Percentiles rank a stretch among this genome's conserved stretches.
Conservation (phyloP, 1,140 invertebrate genomes). For the Drosophila albomicans region DNA sequence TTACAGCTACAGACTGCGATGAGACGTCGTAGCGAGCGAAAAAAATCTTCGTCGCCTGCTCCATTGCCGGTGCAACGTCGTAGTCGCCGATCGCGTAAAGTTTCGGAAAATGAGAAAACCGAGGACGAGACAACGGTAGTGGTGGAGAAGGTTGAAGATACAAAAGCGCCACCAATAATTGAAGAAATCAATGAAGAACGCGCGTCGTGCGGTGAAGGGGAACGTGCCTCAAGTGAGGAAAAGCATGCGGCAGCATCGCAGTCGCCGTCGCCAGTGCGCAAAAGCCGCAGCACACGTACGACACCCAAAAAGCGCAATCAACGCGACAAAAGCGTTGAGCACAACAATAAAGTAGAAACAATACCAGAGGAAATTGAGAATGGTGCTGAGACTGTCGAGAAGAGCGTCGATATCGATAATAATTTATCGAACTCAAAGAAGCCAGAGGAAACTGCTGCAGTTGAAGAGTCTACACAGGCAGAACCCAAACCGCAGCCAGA, state of each 20-base stretch:
- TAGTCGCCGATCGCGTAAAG: conserved; percentile 68
- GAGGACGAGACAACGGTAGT: conserved; percentile 52
- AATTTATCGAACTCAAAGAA: conserved; percentile 28
- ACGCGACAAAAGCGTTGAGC: conserved; percentile 51
- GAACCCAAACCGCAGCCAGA: conserved; percentile 24
- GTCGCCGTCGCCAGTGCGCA: conserved; percentile 61
- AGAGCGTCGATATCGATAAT: conserved; percentile 46
- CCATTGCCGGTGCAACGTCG: conserved; percentile 66
- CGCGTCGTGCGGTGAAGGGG: neutral
- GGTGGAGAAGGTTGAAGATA: conserved; percentile 54
- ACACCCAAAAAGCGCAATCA: conserved; percentile 69
- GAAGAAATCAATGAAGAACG: conserved; percentile 61
- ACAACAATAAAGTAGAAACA: conserved; percentile 59
- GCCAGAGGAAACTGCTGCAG: too few species aligned
- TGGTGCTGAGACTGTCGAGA: conserved; percentile 35
- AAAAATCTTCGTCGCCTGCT: conserved; percentile 78
- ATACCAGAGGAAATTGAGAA: conserved; percentile 73
- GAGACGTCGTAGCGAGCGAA: conserved; percentile 81
- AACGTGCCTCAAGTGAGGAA: conserved; percentile 68
- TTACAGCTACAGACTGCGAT: conserved; percentile 50
- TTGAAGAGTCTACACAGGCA: conserved; percentile 5
- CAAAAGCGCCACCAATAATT: conserved; percentile 24
- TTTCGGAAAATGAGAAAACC: conserved; percentile 65
- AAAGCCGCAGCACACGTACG: conserved; percentile 64
- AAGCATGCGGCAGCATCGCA: conserved; percentile 21